A percentile compares a stretch with the other conserved stretches of the same genome.
These are phyloP conservation scores for Nemoura dubitans DNA, from an alignment of 2,888 invertebrate genomes.

Conservation along the genomic window DNA sequence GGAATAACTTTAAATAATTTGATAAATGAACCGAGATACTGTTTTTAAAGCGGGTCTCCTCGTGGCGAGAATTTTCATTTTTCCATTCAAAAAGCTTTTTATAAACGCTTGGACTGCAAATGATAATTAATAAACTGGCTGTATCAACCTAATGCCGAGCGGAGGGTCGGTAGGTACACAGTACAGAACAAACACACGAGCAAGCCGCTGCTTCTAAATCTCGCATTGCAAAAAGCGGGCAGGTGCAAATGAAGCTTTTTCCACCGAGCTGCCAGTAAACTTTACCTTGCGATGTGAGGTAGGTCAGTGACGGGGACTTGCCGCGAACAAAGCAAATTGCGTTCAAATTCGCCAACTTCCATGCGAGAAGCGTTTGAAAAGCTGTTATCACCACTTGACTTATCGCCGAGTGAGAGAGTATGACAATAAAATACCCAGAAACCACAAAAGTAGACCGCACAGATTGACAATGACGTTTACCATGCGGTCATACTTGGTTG, in stretches of 20 bases:
- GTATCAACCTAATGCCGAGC: background rate
- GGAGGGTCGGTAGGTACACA: too few species aligned
- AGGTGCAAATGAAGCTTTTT: background rate
- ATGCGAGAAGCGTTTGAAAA: background rate
- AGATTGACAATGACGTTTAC: background rate
- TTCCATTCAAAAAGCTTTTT: background rate
- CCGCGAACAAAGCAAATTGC: background rate
- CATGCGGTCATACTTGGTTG: background rate
- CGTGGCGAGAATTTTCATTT: background rate
- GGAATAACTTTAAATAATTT: background rate
- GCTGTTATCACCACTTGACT: background rate
- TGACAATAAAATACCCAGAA: background rate
- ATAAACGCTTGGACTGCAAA: background rate
- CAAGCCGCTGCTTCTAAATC: background rate
- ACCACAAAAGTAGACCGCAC: background rate
- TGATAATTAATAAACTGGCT: background rate
- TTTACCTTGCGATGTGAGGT: background rate
- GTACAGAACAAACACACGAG: background rate
- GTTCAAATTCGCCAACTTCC: background rate
- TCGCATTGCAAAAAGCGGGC: background rate
- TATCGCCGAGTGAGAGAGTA: background rate
- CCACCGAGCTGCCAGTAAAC: background rate
- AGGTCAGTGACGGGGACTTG: background rate
- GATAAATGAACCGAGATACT: background rate
- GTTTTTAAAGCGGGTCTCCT: background rate